Evolutionary conservation across 2,888 invertebrate genomes (phyloP).

Genomic region (Caenorhabditis plicata): DNA sequence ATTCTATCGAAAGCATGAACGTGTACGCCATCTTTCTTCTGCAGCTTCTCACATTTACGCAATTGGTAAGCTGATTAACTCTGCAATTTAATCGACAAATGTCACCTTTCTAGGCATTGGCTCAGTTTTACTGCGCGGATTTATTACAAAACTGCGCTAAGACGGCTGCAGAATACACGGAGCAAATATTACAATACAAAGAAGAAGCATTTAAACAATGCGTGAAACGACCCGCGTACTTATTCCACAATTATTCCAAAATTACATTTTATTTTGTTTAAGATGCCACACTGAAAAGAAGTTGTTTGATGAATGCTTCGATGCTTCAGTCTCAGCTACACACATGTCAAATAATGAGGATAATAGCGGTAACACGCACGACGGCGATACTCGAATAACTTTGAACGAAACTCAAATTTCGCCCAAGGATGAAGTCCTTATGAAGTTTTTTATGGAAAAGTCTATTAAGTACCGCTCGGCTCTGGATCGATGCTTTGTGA

Average conservation of each 20-base stretch:
- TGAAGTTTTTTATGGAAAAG: constrained; percentile 28
- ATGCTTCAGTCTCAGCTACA: constrained; percentile 42
- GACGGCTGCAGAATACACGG: constrained; percentile 50
- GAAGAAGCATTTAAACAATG: constrained; percentile 53
- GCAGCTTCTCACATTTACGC: no score
- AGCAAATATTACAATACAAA: constrained; percentile 46
- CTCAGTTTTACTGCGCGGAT: constrained; percentile 54
- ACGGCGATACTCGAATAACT: constrained; percentile 16
- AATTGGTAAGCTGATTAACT: no score
- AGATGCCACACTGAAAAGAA: constrained; percentile 56
- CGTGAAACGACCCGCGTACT: constrained; percentile 43
- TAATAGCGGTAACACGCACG: constrained; percentile 10
- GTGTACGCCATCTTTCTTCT: no score
- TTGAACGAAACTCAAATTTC: constrained; percentile 11
- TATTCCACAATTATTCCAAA: constrained; percentile 1
- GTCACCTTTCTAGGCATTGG: constrained; percentile 1
- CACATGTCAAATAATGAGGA: constrained; percentile 6
- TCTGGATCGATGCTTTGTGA: constrained; percentile 39
- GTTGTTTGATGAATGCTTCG: constrained; percentile 57
- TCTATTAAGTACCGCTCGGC: constrained; percentile 28
- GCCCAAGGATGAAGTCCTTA: constrained; percentile 8
- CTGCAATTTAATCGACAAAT: no score
- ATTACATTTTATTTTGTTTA: constrained; percentile 6
- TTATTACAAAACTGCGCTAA: constrained; percentile 54
- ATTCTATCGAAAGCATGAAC: no score